Percentiles rank a stretch among this genome's conserved stretches.
Conservation (phyloP, 2,888 invertebrate genomes). For the Aricia artaxerxes region DNA sequence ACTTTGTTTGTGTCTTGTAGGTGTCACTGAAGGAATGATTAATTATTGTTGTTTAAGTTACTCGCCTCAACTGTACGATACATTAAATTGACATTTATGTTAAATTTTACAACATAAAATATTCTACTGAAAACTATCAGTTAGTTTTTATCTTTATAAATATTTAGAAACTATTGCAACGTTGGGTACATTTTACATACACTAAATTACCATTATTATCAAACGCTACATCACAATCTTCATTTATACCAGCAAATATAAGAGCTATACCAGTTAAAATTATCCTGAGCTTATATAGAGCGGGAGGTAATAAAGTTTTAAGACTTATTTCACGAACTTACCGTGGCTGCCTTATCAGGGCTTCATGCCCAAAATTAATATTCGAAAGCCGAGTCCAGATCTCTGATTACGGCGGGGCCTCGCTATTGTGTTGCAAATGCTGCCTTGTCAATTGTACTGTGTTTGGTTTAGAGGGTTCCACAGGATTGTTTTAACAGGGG, state of each 20-base stretch:
- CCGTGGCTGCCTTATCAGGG: constrained; percentile 24
- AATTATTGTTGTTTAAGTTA: not conserved
- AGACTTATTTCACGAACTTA: constrained; percentile 23
- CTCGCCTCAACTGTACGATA: not conserved
- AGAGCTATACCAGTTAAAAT: not conserved
- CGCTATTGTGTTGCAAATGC: constrained; percentile 26
- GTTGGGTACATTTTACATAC: not conserved
- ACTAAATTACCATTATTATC: not conserved
- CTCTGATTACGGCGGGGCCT: constrained; percentile 20
- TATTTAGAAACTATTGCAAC: not conserved
- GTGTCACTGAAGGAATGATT: not conserved
- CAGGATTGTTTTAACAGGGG: not conserved
- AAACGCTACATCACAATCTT: not conserved
- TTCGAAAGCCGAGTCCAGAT: constrained; percentile 30
- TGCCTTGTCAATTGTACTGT: constrained; percentile 28
- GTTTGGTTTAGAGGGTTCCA: constrained; percentile 17
- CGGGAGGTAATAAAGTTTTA: constrained; percentile 18
- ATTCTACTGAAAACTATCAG: not conserved
- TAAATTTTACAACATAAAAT: not conserved
- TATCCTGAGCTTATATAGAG: not conserved
- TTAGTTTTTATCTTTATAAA: not conserved
- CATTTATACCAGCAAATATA: not conserved
- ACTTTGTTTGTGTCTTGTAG: not conserved
- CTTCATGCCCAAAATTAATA: constrained; percentile 29
- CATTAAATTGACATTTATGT: too few relatives aligned